A percentile compares a stretch with the other conserved stretches of the same genome.
These are phyloP conservation scores for Mastacembelus armatus DNA, from an alignment of 2,797 vertebrate genomes.

Conservation along the genomic window DNA sequence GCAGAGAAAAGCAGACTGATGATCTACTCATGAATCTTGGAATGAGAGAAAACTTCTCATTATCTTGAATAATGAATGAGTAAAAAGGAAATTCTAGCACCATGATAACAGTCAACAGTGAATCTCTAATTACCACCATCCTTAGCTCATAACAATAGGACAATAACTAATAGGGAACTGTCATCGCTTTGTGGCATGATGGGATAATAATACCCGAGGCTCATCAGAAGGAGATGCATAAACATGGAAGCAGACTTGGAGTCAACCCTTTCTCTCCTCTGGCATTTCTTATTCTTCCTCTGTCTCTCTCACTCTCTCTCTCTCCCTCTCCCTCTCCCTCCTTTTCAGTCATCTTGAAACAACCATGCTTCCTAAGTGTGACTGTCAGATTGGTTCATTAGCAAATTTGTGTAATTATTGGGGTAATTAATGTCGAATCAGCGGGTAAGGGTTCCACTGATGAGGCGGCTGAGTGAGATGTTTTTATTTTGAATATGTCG, in stretches of 20 bases:
- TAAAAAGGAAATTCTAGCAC: constrained; percentile 45
- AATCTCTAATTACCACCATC: constrained; percentile 74
- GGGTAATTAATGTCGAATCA: constrained; percentile 53
- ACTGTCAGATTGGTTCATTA: constrained; percentile 63
- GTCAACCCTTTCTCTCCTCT: constrained; percentile 14
- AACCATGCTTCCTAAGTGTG: constrained; percentile 30
- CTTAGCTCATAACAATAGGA: constrained; percentile 65
- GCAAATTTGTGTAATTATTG: constrained; percentile 59
- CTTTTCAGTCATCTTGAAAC: constrained; percentile 32
- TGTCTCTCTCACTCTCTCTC: constrained; percentile 1
- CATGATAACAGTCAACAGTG: constrained; percentile 65
- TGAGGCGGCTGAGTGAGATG: constrained; percentile 40
- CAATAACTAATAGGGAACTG: constrained; percentile 69
- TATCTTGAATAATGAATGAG: constrained; percentile 61
- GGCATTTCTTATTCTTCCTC: constrained; percentile 8
- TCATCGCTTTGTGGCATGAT: constrained; percentile 61
- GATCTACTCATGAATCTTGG: constrained; percentile 25
- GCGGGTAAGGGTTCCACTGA: constrained; percentile 28
- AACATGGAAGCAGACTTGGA: too few relatives aligned
- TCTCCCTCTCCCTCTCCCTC: too few relatives aligned
- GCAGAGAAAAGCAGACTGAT: constrained; percentile 31
- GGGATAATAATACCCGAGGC: constrained; percentile 61
- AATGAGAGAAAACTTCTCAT: constrained; percentile 59
- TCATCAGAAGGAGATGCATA: constrained; percentile 52
- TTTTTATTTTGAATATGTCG: constrained; percentile 34